These are phyloP conservation scores for Diadema setosum DNA, from an alignment of 35 echinoderm and acorn worm species.

Conservation along the genomic window DNA sequence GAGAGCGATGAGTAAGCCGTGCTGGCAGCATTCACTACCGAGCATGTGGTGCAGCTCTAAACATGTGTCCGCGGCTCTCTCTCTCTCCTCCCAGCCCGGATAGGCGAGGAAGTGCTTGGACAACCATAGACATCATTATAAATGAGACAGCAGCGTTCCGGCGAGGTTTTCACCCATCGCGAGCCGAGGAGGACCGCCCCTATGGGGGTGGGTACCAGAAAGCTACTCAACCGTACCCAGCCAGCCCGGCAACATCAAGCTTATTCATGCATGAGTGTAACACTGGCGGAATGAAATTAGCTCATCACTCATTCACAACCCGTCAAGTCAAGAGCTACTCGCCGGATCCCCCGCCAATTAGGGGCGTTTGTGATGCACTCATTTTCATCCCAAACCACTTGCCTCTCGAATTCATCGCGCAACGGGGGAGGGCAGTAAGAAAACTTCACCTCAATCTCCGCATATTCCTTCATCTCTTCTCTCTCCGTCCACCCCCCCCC, in stretches of 20 bases:
- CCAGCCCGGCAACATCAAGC: neutral
- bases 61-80: slow-evolving; percentile 9
- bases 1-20: no score
- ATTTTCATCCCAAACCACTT: neutral
- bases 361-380: neutral
- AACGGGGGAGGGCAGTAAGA: no score
- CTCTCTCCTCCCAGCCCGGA: neutral
- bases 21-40: no score
- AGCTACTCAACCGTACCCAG: neutral
- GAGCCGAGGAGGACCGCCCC: neutral
- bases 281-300: slow-evolving; percentile 23
- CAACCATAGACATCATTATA: slow-evolving; percentile 20
- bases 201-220: neutral
- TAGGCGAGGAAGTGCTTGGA: slow-evolving; percentile 1
- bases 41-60: neutral
- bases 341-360: neutral
- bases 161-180: neutral
- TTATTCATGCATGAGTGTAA: neutral
- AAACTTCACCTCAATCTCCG: no score
- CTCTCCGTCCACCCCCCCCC: no score
- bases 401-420: neutral
- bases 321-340: neutral
- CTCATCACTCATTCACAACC: slow-evolving; percentile 14
- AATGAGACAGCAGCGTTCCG: slow-evolving; percentile 10
- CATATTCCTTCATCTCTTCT: no score